Evolutionary conservation across 2,113 vertebrate species (phyloP).

Genomic region (Gymnorhina tibicen): DNA sequence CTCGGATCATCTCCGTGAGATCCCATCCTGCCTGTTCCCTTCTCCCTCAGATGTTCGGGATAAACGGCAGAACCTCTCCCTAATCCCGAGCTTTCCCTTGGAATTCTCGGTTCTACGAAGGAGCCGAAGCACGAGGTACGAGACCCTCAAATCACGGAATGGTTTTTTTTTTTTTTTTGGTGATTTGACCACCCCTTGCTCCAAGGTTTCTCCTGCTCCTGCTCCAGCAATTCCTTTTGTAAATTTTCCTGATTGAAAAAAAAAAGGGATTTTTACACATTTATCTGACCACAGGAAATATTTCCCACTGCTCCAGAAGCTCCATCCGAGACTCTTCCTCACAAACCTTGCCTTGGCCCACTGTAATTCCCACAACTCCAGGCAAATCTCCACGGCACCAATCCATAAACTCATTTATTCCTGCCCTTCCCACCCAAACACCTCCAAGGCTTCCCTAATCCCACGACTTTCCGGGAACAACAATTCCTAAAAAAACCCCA

Average conservation of each 20-base stretch:
- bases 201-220: neutral
- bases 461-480: neutral
- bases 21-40: neutral
- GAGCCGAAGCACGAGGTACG: neutral
- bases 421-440: neutral
- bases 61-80: neutral
- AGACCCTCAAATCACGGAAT: neutral
- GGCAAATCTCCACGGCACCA: neutral
- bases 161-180: neutral
- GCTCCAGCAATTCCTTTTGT: neutral
- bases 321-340: neutral
- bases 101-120: neutral
- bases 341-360: neutral
- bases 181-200: neutral
- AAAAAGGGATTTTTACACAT: accelerated
- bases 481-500: neutral
- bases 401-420: neutral
- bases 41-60: neutral
- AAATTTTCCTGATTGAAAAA: neutral
- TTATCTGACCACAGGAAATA: neutral
- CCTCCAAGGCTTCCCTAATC: neutral
- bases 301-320: neutral
- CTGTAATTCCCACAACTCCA: neutral
- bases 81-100: neutral
- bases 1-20: neutral